A percentile compares a stretch with the other conserved stretches of the same genome.
Evolutionary conservation across 2,113 vertebrate genomes (phyloP).

Genomic region (Clarias macrocephalus): DNA sequence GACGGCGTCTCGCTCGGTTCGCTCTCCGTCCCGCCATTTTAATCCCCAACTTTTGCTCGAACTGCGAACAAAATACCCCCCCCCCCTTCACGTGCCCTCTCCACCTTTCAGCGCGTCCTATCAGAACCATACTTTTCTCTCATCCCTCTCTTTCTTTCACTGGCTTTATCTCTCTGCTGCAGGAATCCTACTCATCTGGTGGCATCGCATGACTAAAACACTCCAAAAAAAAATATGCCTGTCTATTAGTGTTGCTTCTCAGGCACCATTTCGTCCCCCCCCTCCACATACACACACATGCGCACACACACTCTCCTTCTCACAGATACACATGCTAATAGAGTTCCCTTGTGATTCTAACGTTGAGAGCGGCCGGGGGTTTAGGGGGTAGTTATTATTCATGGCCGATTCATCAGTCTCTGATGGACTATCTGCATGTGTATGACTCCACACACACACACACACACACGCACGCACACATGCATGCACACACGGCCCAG

Average conservation of each 20-base stretch:
- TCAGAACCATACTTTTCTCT: conserved; percentile 68
- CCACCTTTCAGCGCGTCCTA: conserved; percentile 79
- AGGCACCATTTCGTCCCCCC: background rate
- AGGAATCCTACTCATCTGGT: conserved; percentile 9
- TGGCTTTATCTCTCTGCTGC: conserved; percentile 70
- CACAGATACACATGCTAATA: conserved; percentile 35
- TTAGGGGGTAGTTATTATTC: conserved; percentile 62
- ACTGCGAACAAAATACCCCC: conserved; percentile 75
- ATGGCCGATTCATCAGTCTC: conserved; percentile 74
- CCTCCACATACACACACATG: background rate
- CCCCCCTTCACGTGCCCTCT: conserved; percentile 56
- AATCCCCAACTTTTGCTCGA: conserved; percentile 82
- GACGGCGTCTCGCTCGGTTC: background rate
- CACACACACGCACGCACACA: conserved; percentile 63
- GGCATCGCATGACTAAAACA: conserved; percentile 7
- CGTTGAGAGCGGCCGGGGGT: conserved; percentile 70
- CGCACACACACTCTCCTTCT: conserved; percentile 18
- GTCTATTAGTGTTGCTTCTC: background rate
- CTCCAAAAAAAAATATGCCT: conserved; percentile 15
- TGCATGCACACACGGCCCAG: conserved; percentile 59
- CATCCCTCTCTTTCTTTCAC: conserved; percentile 68
- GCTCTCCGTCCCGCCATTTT: conserved; percentile 69
- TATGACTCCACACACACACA: conserved; percentile 72
- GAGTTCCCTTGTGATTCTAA: conserved; percentile 27
- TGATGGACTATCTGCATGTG: conserved; percentile 91